phyloP scores from a whole-genome alignment of 2,888 invertebrate genomes.

The Amphipyra tragopoginis region DNA sequence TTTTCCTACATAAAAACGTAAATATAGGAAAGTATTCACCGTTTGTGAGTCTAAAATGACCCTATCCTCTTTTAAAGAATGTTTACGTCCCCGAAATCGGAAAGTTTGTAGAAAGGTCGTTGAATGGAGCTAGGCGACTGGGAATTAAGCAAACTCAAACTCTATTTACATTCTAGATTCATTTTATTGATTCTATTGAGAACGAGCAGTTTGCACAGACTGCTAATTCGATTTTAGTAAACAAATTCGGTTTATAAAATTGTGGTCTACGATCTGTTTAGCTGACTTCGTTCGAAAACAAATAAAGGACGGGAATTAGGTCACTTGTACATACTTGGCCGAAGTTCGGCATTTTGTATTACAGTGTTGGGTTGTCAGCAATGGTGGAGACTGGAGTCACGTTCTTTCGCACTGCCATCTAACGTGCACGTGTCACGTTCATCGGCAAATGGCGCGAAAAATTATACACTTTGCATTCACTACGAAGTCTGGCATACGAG shows the following conservation, averaged over 20 bases:
- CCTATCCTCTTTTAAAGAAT: constrained; percentile 31
- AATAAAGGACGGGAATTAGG: constrained; percentile 48
- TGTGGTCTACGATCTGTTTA: constrained; percentile 16
- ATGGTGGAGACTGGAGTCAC: constrained; percentile 67
- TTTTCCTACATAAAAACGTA: constrained; percentile 11
- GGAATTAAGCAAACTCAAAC: constrained; percentile 42
- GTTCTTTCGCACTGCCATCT: constrained; percentile 67
- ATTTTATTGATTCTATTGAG: constrained; percentile 43
- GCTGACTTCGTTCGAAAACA: constrained; percentile 39
- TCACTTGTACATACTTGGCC: constrained; percentile 36
- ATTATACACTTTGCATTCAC: constrained; percentile 75
- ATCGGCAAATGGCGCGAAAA: constrained; percentile 81
- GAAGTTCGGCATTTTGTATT: constrained; percentile 41
- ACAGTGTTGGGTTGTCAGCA: constrained; percentile 29
- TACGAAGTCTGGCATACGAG: constrained; percentile 42
- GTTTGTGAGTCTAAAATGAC: constrained; percentile 36
- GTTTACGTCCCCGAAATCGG: constrained; percentile 42
- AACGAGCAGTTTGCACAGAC: constrained; percentile 21
- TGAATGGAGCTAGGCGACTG: constrained; percentile 29
- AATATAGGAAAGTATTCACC: constrained; percentile 19
- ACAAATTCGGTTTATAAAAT: too few species aligned
- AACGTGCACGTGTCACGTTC: constrained; percentile 65
- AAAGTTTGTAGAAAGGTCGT: constrained; percentile 47
- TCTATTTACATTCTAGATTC: constrained; percentile 40
- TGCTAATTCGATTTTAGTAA: too few species aligned